Percentiles rank a stretch among this genome's conserved stretches.
These are phyloP conservation scores for Cephalopterus ornatus DNA, from an alignment of 2,113 vertebrate species.

Conservation along the genomic window DNA sequence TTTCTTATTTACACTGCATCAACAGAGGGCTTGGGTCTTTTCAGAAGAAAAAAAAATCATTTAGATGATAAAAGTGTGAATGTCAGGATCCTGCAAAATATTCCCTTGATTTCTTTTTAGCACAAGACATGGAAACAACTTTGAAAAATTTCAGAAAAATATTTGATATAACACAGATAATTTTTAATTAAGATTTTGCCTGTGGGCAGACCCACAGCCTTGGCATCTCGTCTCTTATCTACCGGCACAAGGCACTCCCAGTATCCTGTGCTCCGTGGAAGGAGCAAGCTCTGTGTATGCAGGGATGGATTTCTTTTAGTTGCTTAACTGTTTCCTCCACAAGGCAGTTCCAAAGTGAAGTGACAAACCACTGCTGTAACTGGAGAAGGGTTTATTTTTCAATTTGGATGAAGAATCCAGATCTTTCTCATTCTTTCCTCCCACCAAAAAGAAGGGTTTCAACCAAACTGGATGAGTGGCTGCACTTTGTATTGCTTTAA, in stretches of 20 bases:
- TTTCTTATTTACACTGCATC: background rate
- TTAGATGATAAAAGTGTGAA: background rate
- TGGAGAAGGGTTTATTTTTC: background rate
- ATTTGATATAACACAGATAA: conserved; percentile 52
- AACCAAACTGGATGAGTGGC: background rate
- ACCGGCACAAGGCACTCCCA: conserved; percentile 28
- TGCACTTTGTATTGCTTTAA: background rate
- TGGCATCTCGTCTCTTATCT: conserved; percentile 17
- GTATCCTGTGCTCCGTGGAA: background rate
- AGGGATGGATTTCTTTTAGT: background rate
- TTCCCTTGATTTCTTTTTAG: background rate
- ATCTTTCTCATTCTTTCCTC: background rate
- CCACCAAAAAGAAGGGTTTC: background rate
- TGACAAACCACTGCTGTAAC: background rate
- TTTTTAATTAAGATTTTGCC: conserved; percentile 58
- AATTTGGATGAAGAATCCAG: background rate
- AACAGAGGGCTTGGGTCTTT: background rate
- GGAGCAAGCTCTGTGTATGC: background rate
- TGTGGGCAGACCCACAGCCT: conserved; percentile 2
- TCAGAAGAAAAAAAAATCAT: background rate
- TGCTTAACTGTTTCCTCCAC: background rate
- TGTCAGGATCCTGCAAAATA: background rate
- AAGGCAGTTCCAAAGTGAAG: background rate
- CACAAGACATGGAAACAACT: background rate
- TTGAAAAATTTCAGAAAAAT: conserved; percentile 3